phyloP scores from a whole-genome alignment of 2,888 invertebrate species.

The Hirtodrosophila trivittata region DNA sequence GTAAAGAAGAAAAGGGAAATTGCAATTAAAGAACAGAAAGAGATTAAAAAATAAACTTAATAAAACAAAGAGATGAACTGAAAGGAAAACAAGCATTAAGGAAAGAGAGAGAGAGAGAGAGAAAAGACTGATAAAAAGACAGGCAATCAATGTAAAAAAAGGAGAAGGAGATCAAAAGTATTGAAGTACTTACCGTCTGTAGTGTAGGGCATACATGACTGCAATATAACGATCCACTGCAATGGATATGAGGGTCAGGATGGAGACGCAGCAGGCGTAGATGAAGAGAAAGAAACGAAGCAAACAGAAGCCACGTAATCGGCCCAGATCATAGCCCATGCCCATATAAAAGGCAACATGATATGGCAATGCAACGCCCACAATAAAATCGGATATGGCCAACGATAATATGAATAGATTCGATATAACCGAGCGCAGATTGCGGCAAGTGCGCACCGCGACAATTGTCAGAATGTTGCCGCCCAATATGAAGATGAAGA shows the following conservation, averaged over 20 bases:
- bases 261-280: slow-evolving; percentile 91
- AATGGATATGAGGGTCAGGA: slow-evolving; percentile 91
- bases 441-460: slow-evolving; percentile 89
- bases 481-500: slow-evolving; percentile 88
- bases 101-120: slow-evolving; percentile 1
- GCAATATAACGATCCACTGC: slow-evolving; percentile 92
- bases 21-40: too few species aligned
- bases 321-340: slow-evolving; percentile 86
- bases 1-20: too few species aligned
- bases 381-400: slow-evolving; percentile 91
- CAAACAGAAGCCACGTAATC: slow-evolving; percentile 87
- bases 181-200: slow-evolving; percentile 85
- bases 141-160: too few species aligned
- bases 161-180: neutral
- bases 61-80: too few species aligned
- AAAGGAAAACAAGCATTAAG: neutral
- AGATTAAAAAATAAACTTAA: too few species aligned
- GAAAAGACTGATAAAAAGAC: neutral
- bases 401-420: slow-evolving; percentile 92
- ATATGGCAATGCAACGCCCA: slow-evolving; percentile 90
- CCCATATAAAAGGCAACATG: slow-evolving; percentile 90
- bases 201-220: slow-evolving; percentile 91
- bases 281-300: slow-evolving; percentile 90
- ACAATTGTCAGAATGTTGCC: slow-evolving; percentile 91
- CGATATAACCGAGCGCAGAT: slow-evolving; percentile 88